Percentiles rank a stretch among this genome's conserved stretches.
phyloP scores from a whole-genome alignment of 2,888 invertebrate species.

The Terebella lapidaria region DNA sequence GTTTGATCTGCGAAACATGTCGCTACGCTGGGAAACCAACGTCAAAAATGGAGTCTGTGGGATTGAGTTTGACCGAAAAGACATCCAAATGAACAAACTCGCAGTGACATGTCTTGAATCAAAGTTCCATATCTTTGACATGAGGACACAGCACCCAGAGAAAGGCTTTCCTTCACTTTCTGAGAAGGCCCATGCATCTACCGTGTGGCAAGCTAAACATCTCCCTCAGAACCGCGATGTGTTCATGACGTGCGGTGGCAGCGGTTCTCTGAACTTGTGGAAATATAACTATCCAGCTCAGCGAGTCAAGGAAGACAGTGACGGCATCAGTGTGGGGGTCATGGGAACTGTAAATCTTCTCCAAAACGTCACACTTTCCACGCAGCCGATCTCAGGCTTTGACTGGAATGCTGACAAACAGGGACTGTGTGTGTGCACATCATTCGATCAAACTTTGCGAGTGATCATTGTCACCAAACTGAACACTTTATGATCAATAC shows the following conservation, averaged over 20 bases:
- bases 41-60: constrained; percentile 82
- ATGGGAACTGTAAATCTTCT: constrained; percentile 70
- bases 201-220: constrained; percentile 83
- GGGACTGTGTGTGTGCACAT: constrained; percentile 80
- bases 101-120: constrained; percentile 87
- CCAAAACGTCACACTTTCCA: constrained; percentile 75
- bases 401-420: constrained; percentile 90
- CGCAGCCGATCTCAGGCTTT: constrained; percentile 82
- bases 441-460: constrained; percentile 86
- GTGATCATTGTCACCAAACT: constrained; percentile 84
- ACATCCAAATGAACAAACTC: constrained; percentile 92
- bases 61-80: constrained; percentile 85
- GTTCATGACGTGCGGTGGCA: constrained; percentile 84
- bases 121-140: constrained; percentile 80
- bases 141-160: constrained; percentile 78
- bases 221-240: constrained; percentile 90
- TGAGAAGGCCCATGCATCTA: constrained; percentile 67
- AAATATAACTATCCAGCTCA: constrained; percentile 84
- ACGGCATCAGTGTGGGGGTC: constrained; percentile 71
- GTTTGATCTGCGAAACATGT: constrained; percentile 81
- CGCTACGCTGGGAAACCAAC: constrained; percentile 83
- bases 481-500: constrained; percentile 17
- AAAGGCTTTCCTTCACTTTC: constrained; percentile 72
- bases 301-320: constrained; percentile 66
- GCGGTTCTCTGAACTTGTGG: constrained; percentile 88